Evolutionary conservation across 2,797 vertebrate genomes (phyloP).

Genomic region (Lutjanus campechanus): DNA sequence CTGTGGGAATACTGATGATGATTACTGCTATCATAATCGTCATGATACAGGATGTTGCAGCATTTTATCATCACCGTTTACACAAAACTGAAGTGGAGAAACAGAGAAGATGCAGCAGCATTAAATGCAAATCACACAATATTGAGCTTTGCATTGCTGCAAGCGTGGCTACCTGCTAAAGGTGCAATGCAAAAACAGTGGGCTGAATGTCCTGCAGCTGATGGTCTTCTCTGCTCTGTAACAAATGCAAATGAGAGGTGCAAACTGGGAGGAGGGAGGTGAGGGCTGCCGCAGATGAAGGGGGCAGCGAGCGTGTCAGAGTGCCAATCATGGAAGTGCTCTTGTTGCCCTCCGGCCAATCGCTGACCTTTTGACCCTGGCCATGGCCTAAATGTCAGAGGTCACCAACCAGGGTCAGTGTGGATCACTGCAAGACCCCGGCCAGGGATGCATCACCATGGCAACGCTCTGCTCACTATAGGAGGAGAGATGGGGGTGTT

Average conservation of each 20-base stretch:
- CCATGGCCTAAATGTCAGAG: constrained; percentile 85
- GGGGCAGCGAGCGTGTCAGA: constrained; percentile 63
- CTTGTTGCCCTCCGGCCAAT: constrained; percentile 83
- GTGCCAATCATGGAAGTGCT: constrained; percentile 86
- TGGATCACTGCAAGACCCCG: constrained; percentile 78
- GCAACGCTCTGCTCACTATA: constrained; percentile 75
- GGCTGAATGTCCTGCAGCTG: constrained; percentile 50
- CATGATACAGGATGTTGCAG: constrained; percentile 63
- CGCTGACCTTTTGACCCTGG: constrained; percentile 85
- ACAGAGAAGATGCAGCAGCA: not conserved
- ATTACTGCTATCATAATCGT: constrained; percentile 77
- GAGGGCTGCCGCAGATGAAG: constrained; percentile 48
- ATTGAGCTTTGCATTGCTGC: constrained; percentile 55
- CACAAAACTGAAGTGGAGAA: constrained; percentile 38
- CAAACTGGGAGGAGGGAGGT: constrained; percentile 42
- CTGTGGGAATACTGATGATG: constrained; percentile 76
- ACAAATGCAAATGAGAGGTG: constrained; percentile 69
- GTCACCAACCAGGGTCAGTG: constrained; percentile 80
- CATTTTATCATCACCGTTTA: constrained; percentile 59
- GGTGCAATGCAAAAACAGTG: constrained; percentile 32
- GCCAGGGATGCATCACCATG: constrained; percentile 80
- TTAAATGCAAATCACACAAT: constrained; percentile 65
- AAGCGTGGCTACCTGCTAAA: constrained; percentile 55
- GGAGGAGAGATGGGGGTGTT: constrained; percentile 65
- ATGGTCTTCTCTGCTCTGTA: constrained; percentile 20